Conservation (phyloP, 2,113 vertebrate genomes). For the Sturnus vulgaris region DNA sequence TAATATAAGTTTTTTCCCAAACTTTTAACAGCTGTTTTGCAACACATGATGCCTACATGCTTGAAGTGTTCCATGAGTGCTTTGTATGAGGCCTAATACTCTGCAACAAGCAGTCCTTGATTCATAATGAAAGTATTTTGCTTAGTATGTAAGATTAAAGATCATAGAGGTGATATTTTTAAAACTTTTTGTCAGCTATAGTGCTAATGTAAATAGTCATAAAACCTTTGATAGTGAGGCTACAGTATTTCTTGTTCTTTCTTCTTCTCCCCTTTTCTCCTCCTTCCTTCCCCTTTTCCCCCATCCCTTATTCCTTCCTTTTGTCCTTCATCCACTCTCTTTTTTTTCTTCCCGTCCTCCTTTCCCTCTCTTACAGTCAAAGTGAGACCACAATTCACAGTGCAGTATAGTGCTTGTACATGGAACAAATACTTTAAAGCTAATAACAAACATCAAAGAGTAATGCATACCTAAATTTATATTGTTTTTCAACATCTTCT, state of each 20-base stretch:
- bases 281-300: not conserved
- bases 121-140: not conserved
- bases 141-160: not conserved
- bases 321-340: too few relatives aligned
- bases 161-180: not conserved
- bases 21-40: not conserved
- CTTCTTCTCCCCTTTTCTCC: not conserved
- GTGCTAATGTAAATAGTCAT: rapidly evolving
- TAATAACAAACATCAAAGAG: not conserved
- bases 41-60: not conserved
- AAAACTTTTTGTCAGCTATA: not conserved
- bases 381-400: not conserved
- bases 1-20: not conserved
- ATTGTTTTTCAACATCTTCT: not conserved
- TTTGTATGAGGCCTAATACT: not conserved
- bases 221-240: not conserved
- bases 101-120: not conserved
- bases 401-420: not conserved
- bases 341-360: not conserved
- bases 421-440: not conserved
- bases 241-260: not conserved
- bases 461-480: not conserved
- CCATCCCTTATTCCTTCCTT: not conserved
- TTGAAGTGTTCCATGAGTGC: not conserved
- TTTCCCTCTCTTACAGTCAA: not conserved